These are phyloP conservation scores for Burhinus oedicnemus DNA, from an alignment of 2,113 vertebrate genomes.

Conservation along the genomic window DNA sequence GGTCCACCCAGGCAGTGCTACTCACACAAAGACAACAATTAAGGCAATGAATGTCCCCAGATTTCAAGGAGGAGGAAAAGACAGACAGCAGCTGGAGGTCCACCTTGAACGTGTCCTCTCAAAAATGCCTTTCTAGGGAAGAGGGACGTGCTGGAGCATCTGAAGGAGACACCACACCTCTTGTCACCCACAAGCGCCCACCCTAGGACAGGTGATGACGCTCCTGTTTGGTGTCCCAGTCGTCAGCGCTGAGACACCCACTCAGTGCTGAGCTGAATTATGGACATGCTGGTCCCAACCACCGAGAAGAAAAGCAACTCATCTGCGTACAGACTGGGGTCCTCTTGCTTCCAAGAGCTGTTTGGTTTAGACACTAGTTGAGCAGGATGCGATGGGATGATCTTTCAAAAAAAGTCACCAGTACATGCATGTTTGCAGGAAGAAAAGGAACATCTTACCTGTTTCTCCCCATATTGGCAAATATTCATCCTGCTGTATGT, in stretches of 20 bases:
- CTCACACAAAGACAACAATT: not conserved
- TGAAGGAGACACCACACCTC: not conserved
- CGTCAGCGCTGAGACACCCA: not conserved
- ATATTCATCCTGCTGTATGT: constrained; percentile 96
- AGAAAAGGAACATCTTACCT: constrained; percentile 66
- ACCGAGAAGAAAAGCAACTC: fast-evolving
- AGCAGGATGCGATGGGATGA: not conserved
- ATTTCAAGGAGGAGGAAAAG: not conserved
- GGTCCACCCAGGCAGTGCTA: not conserved
- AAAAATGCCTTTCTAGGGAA: not conserved
- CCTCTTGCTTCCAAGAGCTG: not conserved
- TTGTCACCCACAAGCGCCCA: not conserved
- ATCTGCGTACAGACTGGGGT: not conserved
- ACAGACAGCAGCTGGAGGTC: not conserved
- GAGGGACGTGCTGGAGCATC: not conserved
- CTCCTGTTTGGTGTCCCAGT: not conserved
- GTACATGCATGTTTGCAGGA: fast-evolving
- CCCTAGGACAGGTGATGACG: not conserved
- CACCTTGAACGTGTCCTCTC: fast-evolving
- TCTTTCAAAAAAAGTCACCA: not conserved
- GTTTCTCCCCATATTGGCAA: constrained; percentile 86
- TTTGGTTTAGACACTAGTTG: not conserved
- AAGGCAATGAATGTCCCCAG: not conserved
- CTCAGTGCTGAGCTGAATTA: not conserved
- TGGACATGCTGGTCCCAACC: not conserved